Conservation (phyloP, 92 coral and sea anemone species). For the Actinernus sp. region DNA sequence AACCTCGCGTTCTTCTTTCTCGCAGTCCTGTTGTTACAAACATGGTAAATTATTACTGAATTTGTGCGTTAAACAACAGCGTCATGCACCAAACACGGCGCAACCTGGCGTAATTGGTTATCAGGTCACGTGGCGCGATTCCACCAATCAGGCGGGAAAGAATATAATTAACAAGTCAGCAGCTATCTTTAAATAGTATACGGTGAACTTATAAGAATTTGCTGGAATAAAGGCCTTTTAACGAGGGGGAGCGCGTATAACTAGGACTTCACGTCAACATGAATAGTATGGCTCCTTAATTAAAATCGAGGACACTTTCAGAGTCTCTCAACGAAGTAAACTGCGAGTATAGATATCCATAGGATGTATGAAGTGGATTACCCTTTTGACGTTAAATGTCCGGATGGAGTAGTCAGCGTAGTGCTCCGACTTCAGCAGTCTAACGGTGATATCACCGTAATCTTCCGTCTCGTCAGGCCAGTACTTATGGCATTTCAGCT, state of each 20-base stretch:
- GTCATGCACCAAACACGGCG: too few relatives aligned
- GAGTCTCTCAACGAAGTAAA: neutral
- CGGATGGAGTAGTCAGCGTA: conserved; percentile 96
- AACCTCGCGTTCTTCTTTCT: conserved; percentile 96
- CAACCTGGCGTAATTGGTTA: too few relatives aligned
- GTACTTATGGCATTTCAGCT: conserved; percentile 98
- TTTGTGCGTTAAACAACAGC: neutral
- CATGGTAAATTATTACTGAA: neutral
- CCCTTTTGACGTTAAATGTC: conserved; percentile 84
- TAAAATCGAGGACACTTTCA: neutral
- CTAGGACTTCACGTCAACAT: too few relatives aligned
- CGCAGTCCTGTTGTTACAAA: conserved; percentile 68
- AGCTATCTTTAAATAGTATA: too few relatives aligned
- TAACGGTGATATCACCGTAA: conserved; percentile 89
- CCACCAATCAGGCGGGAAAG: too few relatives aligned
- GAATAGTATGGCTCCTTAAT: too few relatives aligned
- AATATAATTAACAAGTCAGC: too few relatives aligned
- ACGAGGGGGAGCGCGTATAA: too few relatives aligned
- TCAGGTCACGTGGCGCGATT: too few relatives aligned
- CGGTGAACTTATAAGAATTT: too few relatives aligned
- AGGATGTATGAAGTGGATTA: too few relatives aligned
- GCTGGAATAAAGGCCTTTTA: too few relatives aligned
- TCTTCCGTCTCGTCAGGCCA: conserved; percentile 97
- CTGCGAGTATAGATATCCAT: neutral
- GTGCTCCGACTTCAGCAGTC: conserved; percentile 82